Conservation (phyloP, 1,140 invertebrate species). For the Ruditapes philippinarum region DNA sequence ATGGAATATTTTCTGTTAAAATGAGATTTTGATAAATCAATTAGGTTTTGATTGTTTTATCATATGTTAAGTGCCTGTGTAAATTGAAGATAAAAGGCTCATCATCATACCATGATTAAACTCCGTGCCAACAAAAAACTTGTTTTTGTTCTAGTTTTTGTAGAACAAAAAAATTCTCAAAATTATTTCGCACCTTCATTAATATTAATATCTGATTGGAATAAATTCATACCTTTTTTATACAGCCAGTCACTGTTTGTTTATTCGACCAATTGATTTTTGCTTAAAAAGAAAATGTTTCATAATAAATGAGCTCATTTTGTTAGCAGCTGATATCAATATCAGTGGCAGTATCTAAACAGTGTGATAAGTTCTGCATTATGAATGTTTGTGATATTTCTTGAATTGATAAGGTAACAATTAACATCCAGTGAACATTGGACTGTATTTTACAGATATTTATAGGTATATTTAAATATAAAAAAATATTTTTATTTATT, state of each 20-base stretch:
- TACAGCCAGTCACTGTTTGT: background rate
- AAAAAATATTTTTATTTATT: too few species aligned
- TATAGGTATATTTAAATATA: too few species aligned
- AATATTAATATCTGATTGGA: background rate
- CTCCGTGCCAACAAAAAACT: background rate
- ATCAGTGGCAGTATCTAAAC: background rate
- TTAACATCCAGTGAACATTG: too few species aligned
- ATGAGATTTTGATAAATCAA: background rate
- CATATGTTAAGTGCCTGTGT: background rate
- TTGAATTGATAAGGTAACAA: too few species aligned
- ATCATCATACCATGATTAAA: background rate
- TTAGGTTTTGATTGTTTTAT: background rate
- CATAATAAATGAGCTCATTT: background rate
- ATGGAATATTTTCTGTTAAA: background rate
- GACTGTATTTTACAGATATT: too few species aligned
- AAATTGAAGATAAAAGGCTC: background rate
- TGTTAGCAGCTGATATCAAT: too few species aligned
- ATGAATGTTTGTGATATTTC: too few species aligned
- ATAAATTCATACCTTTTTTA: background rate
- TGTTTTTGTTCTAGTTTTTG: background rate
- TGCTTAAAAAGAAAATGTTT: background rate
- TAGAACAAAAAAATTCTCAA: background rate
- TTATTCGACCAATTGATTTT: background rate
- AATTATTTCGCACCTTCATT: background rate
- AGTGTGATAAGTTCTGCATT: too few species aligned